These are phyloP conservation scores for Clarias fuscus DNA, from an alignment of 2,797 vertebrate species.

Conservation along the genomic window DNA sequence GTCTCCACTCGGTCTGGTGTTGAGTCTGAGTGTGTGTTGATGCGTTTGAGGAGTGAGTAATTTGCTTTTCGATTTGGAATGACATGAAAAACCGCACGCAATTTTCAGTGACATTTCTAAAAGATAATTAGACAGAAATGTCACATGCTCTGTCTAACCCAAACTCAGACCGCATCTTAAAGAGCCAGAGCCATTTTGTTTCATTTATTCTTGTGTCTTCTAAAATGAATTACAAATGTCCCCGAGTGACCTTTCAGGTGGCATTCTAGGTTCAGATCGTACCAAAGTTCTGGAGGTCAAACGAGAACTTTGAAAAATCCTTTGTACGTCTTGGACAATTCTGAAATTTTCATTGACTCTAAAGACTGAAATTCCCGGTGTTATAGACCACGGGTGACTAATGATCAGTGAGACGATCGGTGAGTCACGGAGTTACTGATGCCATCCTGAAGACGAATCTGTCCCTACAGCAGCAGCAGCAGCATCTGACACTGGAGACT, in stretches of 20 bases:
- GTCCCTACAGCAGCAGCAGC: not conserved
- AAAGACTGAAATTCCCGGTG: not conserved
- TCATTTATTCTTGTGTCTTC: slow-evolving; percentile 48
- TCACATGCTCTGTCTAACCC: slow-evolving; percentile 19
- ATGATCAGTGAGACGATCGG: no score
- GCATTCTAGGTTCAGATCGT: slow-evolving; percentile 50
- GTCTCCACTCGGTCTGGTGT: not conserved
- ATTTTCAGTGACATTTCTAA: slow-evolving; percentile 36
- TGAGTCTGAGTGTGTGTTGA: not conserved
- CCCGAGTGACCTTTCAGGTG: slow-evolving; percentile 55
- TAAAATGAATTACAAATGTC: slow-evolving; percentile 57
- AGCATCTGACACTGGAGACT: not conserved
- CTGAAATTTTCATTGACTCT: not conserved
- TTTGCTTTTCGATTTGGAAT: slow-evolving; percentile 4
- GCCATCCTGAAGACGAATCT: not conserved
- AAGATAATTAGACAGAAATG: slow-evolving; percentile 40
- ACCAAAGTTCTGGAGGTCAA: slow-evolving; percentile 37
- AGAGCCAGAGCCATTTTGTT: slow-evolving; percentile 41
- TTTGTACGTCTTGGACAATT: not conserved
- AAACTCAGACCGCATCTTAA: slow-evolving; percentile 35
- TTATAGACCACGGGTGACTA: no score
- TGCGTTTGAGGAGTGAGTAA: not conserved
- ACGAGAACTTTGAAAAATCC: not conserved
- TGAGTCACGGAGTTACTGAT: not conserved
- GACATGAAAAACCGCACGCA: slow-evolving; percentile 3